Evolutionary conservation across 1,140 invertebrate genomes (phyloP).

Genomic region (Phymastichus coffea): DNA sequence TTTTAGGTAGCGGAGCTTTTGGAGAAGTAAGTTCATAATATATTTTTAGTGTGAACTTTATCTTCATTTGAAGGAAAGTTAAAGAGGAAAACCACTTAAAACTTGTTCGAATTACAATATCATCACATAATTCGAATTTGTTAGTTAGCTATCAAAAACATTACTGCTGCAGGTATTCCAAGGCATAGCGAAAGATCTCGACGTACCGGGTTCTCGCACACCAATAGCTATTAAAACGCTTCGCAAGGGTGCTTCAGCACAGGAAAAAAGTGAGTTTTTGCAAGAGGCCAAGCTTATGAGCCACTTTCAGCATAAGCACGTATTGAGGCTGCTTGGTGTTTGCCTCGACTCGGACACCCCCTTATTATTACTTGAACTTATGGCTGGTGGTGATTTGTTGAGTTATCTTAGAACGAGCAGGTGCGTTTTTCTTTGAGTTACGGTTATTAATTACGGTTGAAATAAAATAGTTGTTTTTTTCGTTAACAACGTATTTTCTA

Average conservation of each 20-base stretch:
- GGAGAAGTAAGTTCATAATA: slow-evolving; percentile 77
- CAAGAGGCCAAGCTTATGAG: slow-evolving; percentile 97
- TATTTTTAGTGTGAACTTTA: too few relatives aligned
- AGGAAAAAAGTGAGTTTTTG: slow-evolving; percentile 91
- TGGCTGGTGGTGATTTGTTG: slow-evolving; percentile 94
- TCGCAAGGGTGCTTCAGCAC: slow-evolving; percentile 85
- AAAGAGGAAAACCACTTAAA: too few relatives aligned
- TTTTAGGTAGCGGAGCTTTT: slow-evolving; percentile 94
- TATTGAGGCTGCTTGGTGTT: slow-evolving; percentile 87
- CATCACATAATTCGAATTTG: not conserved
- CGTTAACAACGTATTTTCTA: too few relatives aligned
- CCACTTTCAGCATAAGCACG: slow-evolving; percentile 95
- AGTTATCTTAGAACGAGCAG: slow-evolving; percentile 79
- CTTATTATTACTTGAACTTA: slow-evolving; percentile 93
- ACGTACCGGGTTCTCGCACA: slow-evolving; percentile 49
- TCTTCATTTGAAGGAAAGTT: not conserved
- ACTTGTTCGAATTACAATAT: too few relatives aligned
- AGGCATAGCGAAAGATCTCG: slow-evolving; percentile 73
- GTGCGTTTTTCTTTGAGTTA: too few relatives aligned
- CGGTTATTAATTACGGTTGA: too few relatives aligned
- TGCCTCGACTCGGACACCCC: slow-evolving; percentile 92
- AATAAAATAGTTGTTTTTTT: too few relatives aligned
- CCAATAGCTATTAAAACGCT: slow-evolving; percentile 70
- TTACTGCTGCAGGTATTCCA: slow-evolving; percentile 68
- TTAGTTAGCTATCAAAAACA: not conserved